Conservation (phyloP, 2,888 invertebrate species). For the Amaurobius ferox region DNA sequence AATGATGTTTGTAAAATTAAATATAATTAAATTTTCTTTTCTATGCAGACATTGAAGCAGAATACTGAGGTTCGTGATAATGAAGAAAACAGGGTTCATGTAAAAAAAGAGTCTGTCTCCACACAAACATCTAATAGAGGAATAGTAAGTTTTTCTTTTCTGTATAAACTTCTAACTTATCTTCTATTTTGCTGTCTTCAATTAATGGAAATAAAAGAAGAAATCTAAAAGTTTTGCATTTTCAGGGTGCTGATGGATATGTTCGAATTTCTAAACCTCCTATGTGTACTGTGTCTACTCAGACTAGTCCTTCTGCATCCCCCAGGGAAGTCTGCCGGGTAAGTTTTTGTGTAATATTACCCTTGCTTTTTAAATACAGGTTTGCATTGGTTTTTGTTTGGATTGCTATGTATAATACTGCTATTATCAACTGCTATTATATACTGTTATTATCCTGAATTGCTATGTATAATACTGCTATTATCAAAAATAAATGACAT, state of each 20-base stretch:
- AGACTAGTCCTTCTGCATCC: constrained; percentile 77
- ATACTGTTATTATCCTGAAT: background rate
- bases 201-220: no score
- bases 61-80: constrained; percentile 89
- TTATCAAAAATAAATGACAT: no score
- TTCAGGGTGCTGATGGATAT: constrained; percentile 62
- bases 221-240: background rate
- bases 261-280: constrained; percentile 55
- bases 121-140: constrained; percentile 80
- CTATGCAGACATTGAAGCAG: constrained; percentile 91
- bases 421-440: background rate
- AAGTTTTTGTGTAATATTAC: constrained; percentile 28
- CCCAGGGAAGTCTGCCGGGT: constrained; percentile 75
- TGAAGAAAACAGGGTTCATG: constrained; percentile 79
- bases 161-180: no score
- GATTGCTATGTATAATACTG: background rate
- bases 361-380: background rate
- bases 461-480: no score
- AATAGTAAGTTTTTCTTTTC: constrained; percentile 74
- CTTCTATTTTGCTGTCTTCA: no score
- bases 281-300: constrained; percentile 74
- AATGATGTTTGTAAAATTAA: background rate
- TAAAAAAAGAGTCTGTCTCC: constrained; percentile 81
- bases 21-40: background rate
- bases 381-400: no score